Evolutionary conservation across 2,797 vertebrate species (phyloP), one percentile per base, ranked within the genome.

Genomic region (Neosalanx taihuensis): DNA sequence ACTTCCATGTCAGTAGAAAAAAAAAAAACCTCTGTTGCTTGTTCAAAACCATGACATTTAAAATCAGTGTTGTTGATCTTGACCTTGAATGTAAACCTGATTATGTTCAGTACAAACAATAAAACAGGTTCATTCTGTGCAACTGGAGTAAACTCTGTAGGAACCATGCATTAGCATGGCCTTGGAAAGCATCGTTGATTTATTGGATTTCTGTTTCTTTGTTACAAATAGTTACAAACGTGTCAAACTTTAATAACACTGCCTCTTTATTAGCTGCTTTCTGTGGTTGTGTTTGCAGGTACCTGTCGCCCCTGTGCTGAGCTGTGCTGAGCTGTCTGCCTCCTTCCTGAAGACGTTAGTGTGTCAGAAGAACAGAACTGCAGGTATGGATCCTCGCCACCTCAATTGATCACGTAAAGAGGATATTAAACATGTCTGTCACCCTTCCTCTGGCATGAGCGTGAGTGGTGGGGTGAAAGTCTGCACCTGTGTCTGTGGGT

Each of bases 351-450:
- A 88, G 7, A 20, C 20, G 57, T 20, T 59, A 23, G 51, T 29
- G 53, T 31, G 69, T 53, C 17, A 31, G 33, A 67, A 82, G 76
- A 79, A 80, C 88, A 89, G 84, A 83, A 87, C 74, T 87, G 60
- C 89, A 92, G 92, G 93, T 92, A 93, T 75, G 85, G 84, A 88
- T 91, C 87, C 64, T 75, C 83, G 77, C 75, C 79, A 76, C 82
- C 76, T 82, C 84, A 66, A 89, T 89, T 91, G 90, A 92, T 90
- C 87, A 83, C 82, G 61, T 78, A 83, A 89, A 83, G 81, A 78
- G 92, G 92, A 90, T 94, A 94, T 93, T 91, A 91, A 92, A 93
- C 92, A 88, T 93, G 92, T 91, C 94, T 94, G 94, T 95, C 95
- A 93, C 74, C 89, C 90, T 88, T 86, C 2, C 90, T 78, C 90